A percentile compares a stretch with the other conserved stretches of the same genome.
Evolutionary conservation across 2,113 vertebrate species (phyloP).

Genomic region (Halichoerus grypus): DNA sequence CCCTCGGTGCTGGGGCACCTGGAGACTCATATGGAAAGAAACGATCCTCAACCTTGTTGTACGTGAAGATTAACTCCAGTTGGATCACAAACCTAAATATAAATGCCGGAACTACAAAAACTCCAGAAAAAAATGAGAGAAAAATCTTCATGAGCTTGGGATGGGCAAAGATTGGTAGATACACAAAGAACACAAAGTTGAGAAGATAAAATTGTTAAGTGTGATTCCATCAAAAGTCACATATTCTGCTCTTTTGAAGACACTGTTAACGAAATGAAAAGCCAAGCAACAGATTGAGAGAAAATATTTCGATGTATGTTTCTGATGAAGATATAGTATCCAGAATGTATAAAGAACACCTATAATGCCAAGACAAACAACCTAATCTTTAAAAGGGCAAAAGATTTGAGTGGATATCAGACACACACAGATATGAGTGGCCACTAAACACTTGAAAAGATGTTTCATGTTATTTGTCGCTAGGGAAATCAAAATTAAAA

Average conservation of each 20-base stretch:
- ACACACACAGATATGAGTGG: background rate
- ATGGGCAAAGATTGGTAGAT: background rate
- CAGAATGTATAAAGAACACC: background rate
- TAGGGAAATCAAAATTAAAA: background rate
- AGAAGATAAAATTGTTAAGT: background rate
- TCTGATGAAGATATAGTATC: background rate
- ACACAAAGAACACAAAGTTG: background rate
- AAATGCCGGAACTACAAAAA: background rate
- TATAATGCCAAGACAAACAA: background rate
- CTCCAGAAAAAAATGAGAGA: background rate
- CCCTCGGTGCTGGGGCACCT: background rate
- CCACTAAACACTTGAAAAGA: background rate
- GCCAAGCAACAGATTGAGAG: background rate
- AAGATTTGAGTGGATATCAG: background rate
- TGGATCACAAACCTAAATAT: background rate
- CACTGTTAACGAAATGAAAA: background rate
- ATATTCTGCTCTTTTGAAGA: slow-evolving; percentile 15
- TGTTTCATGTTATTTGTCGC: background rate
- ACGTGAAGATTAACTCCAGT: slow-evolving; percentile 42
- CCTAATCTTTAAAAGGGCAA: background rate
- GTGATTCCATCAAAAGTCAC: slow-evolving; percentile 43
- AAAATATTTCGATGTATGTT: slow-evolving; percentile 26
- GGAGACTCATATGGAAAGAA: background rate
- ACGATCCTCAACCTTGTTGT: background rate
- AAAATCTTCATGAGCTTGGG: background rate